Evolutionary conservation across 2,888 invertebrate genomes (phyloP), one percentile per base, ranked within the genome.

Genomic region (Ashinkailepas kermadecensis): DNA sequence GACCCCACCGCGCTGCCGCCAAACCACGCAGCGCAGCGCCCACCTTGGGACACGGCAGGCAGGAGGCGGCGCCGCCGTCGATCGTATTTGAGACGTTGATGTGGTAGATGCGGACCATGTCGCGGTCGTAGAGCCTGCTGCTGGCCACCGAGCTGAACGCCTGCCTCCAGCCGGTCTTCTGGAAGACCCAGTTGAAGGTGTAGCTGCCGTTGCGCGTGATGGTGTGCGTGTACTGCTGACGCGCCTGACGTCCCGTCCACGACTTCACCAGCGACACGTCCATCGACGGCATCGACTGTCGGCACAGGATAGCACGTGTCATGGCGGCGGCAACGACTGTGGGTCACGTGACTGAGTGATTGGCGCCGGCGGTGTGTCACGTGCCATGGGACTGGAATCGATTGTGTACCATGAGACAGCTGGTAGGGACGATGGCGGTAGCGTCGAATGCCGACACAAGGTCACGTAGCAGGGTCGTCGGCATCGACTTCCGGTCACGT

Each of bases 31-130:
- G 13, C 39, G 25, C 39, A 21, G 25, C n/a, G 62, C 80, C 85
- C 84, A 82, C 89, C 83, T 88, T 87, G 0, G 88, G 89, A 85
- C 90, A 90, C 15, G 86, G 86, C 11, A 88, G 86, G 84, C 91
- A 91, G 10, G 86, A 85, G n/a, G 89, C 88, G 0, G 90, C 91
- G n/a, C 91, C 90, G 62, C 89, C 88, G 74, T 87, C 87, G 23
- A 89, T 85, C 0, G 89, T 89, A 85, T 91, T 90, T 8, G 90
- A 89, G 12, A 91, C 88, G 83, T 89, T 88, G 80, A 91, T 87
- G 64, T 87, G 87, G 86, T 87, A 90, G 81, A 91, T 89, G 82
- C 87, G 87, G 18, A 89, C 90, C 64, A 87, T 85, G 83, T 89
- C 89, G 1, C 83, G 81, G 54, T 85, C 83, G 80, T 81, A 83